phyloP scores from a whole-genome alignment of 2,113 vertebrate genomes.

The Trematomus loennbergii region DNA sequence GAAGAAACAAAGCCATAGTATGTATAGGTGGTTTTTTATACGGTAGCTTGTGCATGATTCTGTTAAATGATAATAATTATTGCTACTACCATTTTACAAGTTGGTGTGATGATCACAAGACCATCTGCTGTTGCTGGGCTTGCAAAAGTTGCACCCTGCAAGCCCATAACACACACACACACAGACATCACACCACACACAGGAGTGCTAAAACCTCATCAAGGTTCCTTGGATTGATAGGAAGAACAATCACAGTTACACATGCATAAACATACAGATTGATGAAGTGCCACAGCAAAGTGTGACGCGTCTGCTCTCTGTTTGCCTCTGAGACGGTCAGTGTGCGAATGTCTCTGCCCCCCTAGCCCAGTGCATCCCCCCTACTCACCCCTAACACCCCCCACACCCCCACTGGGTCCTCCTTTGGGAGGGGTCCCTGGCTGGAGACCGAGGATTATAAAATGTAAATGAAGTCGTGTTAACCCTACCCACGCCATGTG shows the following conservation, averaged over 20 bases:
- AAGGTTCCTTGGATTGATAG: slow-evolving; percentile 14
- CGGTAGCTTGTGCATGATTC: slow-evolving; percentile 52
- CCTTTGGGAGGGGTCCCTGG: slow-evolving; percentile 86
- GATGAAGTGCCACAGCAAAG: slow-evolving; percentile 1
- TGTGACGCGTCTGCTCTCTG: slow-evolving; percentile 37
- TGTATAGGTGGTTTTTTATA: slow-evolving; percentile 64
- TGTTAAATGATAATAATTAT: slow-evolving; percentile 52
- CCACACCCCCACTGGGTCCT: slow-evolving; percentile 84
- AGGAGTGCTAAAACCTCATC: slow-evolving; percentile 9
- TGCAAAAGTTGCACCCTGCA: slow-evolving; percentile 39
- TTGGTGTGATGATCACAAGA: slow-evolving; percentile 53
- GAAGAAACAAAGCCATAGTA: slow-evolving; percentile 70
- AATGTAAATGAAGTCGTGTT: slow-evolving; percentile 84
- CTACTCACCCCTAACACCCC: slow-evolving; percentile 37
- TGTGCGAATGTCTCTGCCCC: slow-evolving; percentile 84
- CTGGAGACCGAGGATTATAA: slow-evolving; percentile 80
- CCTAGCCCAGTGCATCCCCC: slow-evolving; percentile 84
- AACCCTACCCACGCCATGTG: slow-evolving; percentile 82
- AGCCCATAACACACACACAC: slow-evolving; percentile 14
- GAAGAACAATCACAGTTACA: slow-evolving; percentile 25
- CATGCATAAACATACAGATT: slow-evolving; percentile 10
- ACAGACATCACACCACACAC: slow-evolving; percentile 31
- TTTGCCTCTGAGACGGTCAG: slow-evolving; percentile 73
- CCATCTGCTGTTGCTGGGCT: slow-evolving; percentile 62
- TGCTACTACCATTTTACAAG: slow-evolving; percentile 65